Conservation (phyloP, 92 coral and sea anemone species). For the Paramuricea clavata region DNA sequence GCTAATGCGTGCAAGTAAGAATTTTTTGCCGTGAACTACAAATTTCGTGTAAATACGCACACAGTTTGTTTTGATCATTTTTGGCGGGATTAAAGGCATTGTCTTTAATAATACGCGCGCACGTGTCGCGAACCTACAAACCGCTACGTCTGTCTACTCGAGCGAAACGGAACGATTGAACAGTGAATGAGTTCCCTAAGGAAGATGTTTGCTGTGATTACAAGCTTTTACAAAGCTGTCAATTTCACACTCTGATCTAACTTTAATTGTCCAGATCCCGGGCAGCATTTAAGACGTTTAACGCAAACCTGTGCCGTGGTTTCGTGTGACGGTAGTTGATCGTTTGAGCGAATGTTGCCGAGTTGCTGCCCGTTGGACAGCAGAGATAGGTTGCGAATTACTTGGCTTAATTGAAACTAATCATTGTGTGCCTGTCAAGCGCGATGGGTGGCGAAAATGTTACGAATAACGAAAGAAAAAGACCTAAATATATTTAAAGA, state of each 20-base stretch:
- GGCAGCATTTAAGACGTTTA: background rate
- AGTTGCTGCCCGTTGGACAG: too few relatives aligned
- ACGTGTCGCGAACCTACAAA: conserved; percentile 6
- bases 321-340: background rate
- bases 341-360: background rate
- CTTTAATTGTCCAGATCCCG: background rate
- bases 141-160: conserved; percentile 6
- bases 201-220: conserved; percentile 1
- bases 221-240: conserved; percentile 12
- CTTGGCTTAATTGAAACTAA: conserved; percentile 22
- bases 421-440: conserved; percentile 17
- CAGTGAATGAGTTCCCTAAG: background rate
- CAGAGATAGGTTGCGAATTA: background rate
- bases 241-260: conserved; percentile 4
- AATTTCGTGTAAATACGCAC: conserved; percentile 11
- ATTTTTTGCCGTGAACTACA: background rate
- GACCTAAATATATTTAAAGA: background rate
- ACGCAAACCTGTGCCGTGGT: background rate
- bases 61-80: background rate
- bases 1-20: background rate
- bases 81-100: conserved; percentile 36
- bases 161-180: background rate
- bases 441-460: conserved; percentile 14
- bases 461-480: conserved; percentile 37
- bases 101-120: background rate